Evolutionary conservation across 2,888 invertebrate species (phyloP).

Genomic region (Electrophaes corylata): DNA sequence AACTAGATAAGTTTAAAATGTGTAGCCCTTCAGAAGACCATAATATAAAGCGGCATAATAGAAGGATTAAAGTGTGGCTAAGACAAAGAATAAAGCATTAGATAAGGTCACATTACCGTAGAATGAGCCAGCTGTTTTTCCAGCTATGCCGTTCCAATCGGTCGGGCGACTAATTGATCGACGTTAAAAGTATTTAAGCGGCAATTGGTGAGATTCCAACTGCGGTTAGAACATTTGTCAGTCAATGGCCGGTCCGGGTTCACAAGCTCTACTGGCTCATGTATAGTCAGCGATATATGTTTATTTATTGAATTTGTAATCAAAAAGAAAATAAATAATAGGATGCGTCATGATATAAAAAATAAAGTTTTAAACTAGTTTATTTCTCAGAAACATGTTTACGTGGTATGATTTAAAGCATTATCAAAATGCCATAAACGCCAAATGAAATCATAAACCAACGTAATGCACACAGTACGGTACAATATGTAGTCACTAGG

Average conservation of each 20-base stretch:
- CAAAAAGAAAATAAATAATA: no score
- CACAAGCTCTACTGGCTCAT: not conserved
- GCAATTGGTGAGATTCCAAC: slow-evolving; percentile 44
- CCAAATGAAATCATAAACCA: no score
- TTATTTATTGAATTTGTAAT: not conserved
- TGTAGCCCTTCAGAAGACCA: no score
- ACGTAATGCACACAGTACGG: no score
- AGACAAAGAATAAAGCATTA: not conserved
- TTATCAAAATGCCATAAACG: no score
- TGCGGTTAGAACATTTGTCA: slow-evolving; percentile 37
- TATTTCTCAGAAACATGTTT: no score
- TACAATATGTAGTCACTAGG: no score
- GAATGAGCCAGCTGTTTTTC: slow-evolving; percentile 20
- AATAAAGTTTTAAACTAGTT: no score
- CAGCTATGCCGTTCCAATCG: slow-evolving; percentile 27
- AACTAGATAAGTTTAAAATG: no score
- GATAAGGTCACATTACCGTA: not conserved
- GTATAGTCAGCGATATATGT: not conserved
- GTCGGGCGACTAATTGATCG: slow-evolving; percentile 41
- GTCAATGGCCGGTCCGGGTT: slow-evolving; percentile 32
- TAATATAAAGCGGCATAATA: not conserved
- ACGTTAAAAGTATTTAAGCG: slow-evolving; percentile 50
- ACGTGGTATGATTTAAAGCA: no score
- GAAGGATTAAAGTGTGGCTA: not conserved
- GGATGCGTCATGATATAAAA: no score